Evolutionary conservation across 1,140 invertebrate genomes (phyloP).

Genomic region (Nylanderia fulva): DNA sequence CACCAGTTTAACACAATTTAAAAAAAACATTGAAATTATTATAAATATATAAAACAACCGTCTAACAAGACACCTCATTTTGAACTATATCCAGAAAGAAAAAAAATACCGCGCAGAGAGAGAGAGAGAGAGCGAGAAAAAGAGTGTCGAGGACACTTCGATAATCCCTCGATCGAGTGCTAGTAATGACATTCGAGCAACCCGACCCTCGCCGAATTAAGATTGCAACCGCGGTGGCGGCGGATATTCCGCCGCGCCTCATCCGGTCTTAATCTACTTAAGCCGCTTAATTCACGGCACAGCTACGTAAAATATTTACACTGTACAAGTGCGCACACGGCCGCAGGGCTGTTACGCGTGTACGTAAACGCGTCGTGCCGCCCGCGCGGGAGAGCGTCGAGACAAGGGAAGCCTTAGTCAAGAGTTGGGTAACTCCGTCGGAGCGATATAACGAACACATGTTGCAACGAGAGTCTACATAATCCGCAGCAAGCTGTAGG

Average conservation of each 20-base stretch:
- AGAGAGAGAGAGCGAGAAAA: too few relatives aligned
- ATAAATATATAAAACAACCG: too few relatives aligned
- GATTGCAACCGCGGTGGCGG: conserved; percentile 64
- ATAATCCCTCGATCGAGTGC: conserved; percentile 44
- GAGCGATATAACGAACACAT: conserved; percentile 84
- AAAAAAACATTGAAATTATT: too few relatives aligned
- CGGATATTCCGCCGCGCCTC: conserved; percentile 47
- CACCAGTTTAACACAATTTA: too few relatives aligned
- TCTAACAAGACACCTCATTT: too few relatives aligned
- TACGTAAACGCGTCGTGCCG: conserved; percentile 59
- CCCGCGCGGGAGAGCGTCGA: conserved; percentile 56
- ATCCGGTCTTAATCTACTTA: conserved; percentile 82
- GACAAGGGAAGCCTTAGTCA: conserved; percentile 79
- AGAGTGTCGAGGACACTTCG: conserved; percentile 10
- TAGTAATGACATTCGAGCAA: conserved; percentile 24
- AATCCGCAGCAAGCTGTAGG: conserved; percentile 82
- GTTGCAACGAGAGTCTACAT: conserved; percentile 83
- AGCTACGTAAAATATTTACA: conserved; percentile 86
- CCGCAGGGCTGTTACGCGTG: conserved; percentile 57
- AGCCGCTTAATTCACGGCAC: conserved; percentile 83
- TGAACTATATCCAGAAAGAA: too few relatives aligned
- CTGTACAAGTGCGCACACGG: conserved; percentile 58
- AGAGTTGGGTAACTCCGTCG: conserved; percentile 81
- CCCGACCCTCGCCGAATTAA: conserved; percentile 57
- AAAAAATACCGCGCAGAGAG: not conserved